These are phyloP conservation scores for Zonitis immaculata DNA, from an alignment of 2,888 invertebrate species.

Conservation along the genomic window DNA sequence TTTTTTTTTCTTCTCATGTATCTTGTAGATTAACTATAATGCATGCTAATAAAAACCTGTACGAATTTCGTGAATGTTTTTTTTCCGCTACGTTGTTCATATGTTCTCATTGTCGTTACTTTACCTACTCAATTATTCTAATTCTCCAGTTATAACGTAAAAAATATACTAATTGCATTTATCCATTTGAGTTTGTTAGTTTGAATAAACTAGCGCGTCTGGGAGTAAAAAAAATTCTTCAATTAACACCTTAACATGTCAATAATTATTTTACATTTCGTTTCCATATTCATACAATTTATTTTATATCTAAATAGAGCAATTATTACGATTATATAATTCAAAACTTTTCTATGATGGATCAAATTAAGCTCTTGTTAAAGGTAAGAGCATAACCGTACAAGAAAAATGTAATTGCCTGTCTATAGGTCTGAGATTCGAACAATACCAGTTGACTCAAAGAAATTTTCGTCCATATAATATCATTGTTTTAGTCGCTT, in stretches of 20 bases:
- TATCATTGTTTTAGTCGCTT: too few relatives aligned
- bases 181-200: slow-evolving; percentile 43
- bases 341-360: too few relatives aligned
- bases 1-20: neutral
- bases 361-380: slow-evolving; percentile 20
- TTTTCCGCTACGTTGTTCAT: slow-evolving; percentile 38
- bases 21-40: slow-evolving; percentile 29
- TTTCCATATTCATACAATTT: too few relatives aligned
- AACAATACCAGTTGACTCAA: neutral
- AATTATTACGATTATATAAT: too few relatives aligned
- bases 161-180: slow-evolving; percentile 42
- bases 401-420: slow-evolving; percentile 2
- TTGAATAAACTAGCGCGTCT: slow-evolving; percentile 30
- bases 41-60: slow-evolving; percentile 39
- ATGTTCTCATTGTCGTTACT: slow-evolving; percentile 42
- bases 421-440: neutral
- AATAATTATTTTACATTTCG: too few relatives aligned
- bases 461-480: too few relatives aligned
- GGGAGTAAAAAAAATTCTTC: too few relatives aligned
- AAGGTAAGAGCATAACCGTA: slow-evolving; percentile 23
- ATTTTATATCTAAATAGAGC: too few relatives aligned
- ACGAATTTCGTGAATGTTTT: slow-evolving; percentile 31
- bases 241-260: too few relatives aligned
- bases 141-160: slow-evolving; percentile 37
- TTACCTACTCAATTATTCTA: slow-evolving; percentile 42